Evolutionary conservation across 2,113 vertebrate species (phyloP).

Genomic region (Bubo bubo): DNA sequence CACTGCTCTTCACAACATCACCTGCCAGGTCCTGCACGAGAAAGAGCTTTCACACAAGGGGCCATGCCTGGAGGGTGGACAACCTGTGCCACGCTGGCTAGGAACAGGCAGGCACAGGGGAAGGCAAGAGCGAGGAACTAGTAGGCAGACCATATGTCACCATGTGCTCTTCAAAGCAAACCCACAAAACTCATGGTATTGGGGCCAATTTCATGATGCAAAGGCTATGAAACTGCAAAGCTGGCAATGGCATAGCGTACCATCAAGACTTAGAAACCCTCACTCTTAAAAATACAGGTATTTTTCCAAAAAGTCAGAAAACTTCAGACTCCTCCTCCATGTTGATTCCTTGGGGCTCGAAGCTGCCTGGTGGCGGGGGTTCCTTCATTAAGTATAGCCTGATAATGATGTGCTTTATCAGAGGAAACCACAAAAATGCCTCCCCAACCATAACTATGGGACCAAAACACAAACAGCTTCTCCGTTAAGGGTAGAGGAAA

Average conservation of each 20-base stretch:
- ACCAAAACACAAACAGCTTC: background rate
- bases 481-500: background rate
- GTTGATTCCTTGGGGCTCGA: background rate
- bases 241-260: background rate
- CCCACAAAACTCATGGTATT: background rate
- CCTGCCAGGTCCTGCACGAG: background rate
- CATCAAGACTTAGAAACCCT: fast-evolving
- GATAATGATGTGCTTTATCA: background rate
- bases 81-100: background rate
- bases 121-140: background rate
- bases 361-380: background rate
- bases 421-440: background rate
- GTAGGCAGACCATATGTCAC: background rate
- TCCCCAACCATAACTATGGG: background rate
- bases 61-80: background rate
- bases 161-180: background rate
- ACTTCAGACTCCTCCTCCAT: background rate
- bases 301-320: background rate
- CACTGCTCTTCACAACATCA: background rate
- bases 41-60: background rate
- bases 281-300: background rate
- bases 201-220: background rate
- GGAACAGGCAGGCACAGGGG: background rate
- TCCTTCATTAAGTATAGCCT: background rate
- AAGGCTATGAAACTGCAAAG: background rate